These are phyloP conservation scores for Lipotes vexillifer DNA, from an alignment of 2,113 vertebrate genomes.

Conservation along the genomic window DNA sequence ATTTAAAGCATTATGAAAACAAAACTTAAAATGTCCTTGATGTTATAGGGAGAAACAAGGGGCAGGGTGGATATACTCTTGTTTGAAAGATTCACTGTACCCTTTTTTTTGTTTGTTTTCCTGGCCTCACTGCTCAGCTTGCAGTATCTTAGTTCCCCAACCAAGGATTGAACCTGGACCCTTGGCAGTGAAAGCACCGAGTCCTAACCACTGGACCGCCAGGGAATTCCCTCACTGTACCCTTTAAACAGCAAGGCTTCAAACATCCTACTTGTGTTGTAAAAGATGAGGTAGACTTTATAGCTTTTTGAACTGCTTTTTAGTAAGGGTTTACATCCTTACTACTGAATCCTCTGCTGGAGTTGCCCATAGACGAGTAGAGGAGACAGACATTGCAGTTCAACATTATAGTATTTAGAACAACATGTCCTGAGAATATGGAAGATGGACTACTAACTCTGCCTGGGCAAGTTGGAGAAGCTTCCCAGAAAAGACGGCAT, in stretches of 20 bases:
- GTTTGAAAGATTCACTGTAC: background rate
- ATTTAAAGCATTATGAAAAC: conserved; percentile 13
- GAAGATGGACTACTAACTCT: background rate
- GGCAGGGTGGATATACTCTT: background rate
- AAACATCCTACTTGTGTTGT: background rate
- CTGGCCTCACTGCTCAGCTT: background rate
- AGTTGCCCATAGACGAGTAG: background rate
- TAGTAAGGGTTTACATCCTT: background rate
- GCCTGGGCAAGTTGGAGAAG: background rate
- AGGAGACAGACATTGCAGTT: background rate
- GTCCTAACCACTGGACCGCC: background rate
- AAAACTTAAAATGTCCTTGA: background rate
- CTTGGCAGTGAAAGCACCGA: background rate
- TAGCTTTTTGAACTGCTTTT: background rate
- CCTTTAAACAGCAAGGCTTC: background rate
- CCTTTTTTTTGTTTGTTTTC: background rate
- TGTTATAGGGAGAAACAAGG: background rate
- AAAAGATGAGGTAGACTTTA: background rate
- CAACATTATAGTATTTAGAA: background rate
- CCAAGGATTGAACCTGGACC: background rate
- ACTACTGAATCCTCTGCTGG: background rate
- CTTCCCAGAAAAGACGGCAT: background rate
- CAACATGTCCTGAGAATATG: background rate
- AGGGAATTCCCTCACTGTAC: background rate
- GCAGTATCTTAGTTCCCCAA: background rate